These are phyloP conservation scores for Zalophus californianus DNA, from an alignment of 2,797 vertebrate species.

Conservation along the genomic window DNA sequence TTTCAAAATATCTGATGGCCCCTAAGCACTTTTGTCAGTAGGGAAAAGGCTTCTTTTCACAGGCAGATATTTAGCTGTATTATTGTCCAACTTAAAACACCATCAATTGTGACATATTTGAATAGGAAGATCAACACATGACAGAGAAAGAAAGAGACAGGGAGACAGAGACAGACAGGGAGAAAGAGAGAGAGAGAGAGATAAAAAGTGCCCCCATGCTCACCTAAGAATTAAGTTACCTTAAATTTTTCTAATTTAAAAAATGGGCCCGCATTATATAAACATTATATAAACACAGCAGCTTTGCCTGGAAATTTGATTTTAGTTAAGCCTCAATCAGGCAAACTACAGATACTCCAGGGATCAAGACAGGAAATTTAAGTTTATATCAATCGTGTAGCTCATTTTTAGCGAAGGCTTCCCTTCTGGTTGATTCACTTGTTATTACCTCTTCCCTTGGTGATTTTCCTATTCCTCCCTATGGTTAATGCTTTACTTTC, in stretches of 20 bases:
- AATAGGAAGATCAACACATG: constrained; percentile 8
- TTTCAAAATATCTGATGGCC: constrained; percentile 16
- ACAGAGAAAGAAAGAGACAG: neutral
- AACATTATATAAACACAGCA: constrained; percentile 23
- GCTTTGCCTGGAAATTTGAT: constrained; percentile 63
- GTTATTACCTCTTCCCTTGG: constrained; percentile 45
- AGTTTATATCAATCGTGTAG: neutral
- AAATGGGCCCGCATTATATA: neutral
- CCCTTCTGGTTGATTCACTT: constrained; percentile 66
- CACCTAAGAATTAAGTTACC: constrained; percentile 47
- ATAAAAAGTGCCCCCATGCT: neutral
- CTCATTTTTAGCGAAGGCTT: constrained; percentile 57
- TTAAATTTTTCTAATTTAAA: constrained; percentile 44
- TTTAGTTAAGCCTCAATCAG: constrained; percentile 68
- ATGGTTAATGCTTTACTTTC: constrained; percentile 68
- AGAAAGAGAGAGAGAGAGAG: neutral
- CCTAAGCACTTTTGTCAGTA: neutral
- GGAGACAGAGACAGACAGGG: neutral
- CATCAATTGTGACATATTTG: neutral
- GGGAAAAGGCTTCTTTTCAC: neutral
- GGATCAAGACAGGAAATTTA: constrained; percentile 64
- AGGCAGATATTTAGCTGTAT: neutral
- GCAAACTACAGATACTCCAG: constrained; percentile 39
- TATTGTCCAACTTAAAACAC: neutral
- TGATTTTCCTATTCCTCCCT: constrained; percentile 61